Evolutionary conservation across 2,113 vertebrate species (phyloP), one percentile per base, ranked within the genome.

Genomic region (Anthoscopus minutus): DNA sequence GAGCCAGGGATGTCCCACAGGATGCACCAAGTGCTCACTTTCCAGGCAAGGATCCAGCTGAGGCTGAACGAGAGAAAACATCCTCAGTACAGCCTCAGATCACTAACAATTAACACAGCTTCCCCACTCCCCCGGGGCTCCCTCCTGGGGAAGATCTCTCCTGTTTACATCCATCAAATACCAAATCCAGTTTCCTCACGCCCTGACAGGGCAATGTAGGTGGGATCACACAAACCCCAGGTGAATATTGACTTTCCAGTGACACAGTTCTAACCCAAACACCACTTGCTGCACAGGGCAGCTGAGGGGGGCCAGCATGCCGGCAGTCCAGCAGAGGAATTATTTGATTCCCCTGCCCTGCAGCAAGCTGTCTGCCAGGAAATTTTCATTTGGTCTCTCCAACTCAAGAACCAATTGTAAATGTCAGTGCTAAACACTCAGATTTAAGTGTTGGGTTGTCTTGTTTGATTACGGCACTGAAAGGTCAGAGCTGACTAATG

Each of bases 401-500:
- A 94, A 45, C 87, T 88, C 31, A 53, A 93, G 95, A 91, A 87
- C 56, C 95, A 91, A 96, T 96, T 95, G 97, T 97, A 96, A 97
- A 97, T 97, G 94, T 97, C 97, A 97, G 92, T 2, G 1, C 89
- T 96, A 93, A 97, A 94, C 4, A 54, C 92, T 94, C 87, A 69
- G 95, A 94, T 97, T 89, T 95, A 95, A 96, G 96, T 47, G 92
- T 96, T 85, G 56, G 95, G 96, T 92, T 95, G 96, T 93, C 97
- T 94, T 93, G 97, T 97, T 97, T 96, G 97, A 96, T 97, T 96
- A 96, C 6, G 3, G 96, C 82, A 27, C 93, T 72, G 56, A 97
- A 97, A 97, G 97, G 96, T 97, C 97, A 97, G 89, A 86, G 91
- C 90, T 61, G 61, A 82, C 97, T 96, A 96, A 97, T 96, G 93